phyloP scores from a whole-genome alignment of 2,888 invertebrate species.

The Lutraria lutraria region DNA sequence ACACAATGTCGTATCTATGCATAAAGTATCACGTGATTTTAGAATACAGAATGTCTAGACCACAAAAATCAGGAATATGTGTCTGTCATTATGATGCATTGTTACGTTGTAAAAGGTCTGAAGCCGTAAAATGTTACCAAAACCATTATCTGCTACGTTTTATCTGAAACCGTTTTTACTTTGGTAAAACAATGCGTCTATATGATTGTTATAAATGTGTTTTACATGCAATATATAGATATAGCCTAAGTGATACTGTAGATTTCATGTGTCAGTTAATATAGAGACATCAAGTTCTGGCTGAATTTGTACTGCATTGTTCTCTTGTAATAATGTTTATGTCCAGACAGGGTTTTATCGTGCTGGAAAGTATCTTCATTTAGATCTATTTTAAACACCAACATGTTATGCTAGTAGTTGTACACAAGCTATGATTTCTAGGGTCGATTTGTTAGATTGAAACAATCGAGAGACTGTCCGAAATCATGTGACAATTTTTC shows the following conservation, averaged over 20 bases:
- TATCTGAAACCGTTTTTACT: not conserved
- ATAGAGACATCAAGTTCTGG: not conserved
- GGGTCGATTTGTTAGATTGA: not conserved
- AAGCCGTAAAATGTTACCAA: too few relatives aligned
- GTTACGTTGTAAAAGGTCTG: too few relatives aligned
- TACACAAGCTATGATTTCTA: not conserved
- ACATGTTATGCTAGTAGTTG: not conserved
- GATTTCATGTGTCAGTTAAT: not conserved
- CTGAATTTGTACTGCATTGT: not conserved
- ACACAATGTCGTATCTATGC: too few relatives aligned
- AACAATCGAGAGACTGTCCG: too few relatives aligned
- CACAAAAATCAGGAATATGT: too few relatives aligned
- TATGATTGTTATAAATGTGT: not conserved
- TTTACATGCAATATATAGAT: not conserved
- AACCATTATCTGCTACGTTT: too few relatives aligned
- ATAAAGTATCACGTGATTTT: too few relatives aligned
- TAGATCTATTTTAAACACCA: constrained; percentile 1
- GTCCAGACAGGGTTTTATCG: not conserved
- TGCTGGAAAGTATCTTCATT: not conserved
- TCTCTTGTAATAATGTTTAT: constrained; percentile 1
- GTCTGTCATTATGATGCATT: too few relatives aligned
- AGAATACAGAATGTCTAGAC: too few relatives aligned
- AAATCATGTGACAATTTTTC: too few relatives aligned
- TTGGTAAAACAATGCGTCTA: not conserved
- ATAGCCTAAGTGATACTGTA: not conserved